These are phyloP conservation scores for Rynchops niger DNA, from an alignment of 2,113 vertebrate species.

Conservation along the genomic window DNA sequence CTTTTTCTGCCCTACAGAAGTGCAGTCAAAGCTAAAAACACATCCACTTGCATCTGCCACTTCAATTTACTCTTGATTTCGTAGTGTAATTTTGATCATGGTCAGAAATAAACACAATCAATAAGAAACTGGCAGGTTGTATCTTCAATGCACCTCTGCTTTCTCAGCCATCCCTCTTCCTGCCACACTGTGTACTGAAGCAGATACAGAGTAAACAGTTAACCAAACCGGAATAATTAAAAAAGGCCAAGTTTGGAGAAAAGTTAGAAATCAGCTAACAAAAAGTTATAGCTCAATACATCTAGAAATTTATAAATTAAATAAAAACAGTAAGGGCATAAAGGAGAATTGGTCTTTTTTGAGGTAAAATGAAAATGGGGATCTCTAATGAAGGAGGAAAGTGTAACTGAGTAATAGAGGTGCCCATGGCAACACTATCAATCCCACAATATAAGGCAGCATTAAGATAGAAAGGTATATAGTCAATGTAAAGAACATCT, in stretches of 20 bases:
- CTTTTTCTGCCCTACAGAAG: not conserved
- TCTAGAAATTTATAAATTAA: not conserved
- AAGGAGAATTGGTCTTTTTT: not conserved
- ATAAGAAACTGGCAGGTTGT: not conserved
- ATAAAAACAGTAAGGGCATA: not conserved
- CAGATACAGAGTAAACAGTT: not conserved
- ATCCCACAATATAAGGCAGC: not conserved
- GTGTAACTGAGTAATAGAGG: not conserved
- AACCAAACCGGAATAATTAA: not conserved
- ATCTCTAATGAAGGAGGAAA: not conserved
- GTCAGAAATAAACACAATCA: slow-evolving; percentile 1
- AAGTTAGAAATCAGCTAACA: not conserved
- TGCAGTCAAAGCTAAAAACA: slow-evolving; percentile 29
- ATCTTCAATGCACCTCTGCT: not conserved
- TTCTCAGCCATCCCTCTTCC: not conserved
- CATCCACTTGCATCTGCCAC: not conserved
- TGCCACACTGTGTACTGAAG: not conserved
- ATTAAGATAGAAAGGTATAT: not conserved
- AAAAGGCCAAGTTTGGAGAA: not conserved
- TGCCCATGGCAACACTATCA: not conserved
- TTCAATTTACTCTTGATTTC: slow-evolving; percentile 16
- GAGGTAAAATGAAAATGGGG: not conserved
- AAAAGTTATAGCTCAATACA: not conserved
- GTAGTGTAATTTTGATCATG: not conserved
- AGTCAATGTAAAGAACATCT: not conserved